phyloP scores from a whole-genome alignment of 2,113 vertebrate species.

The Halcyon malimbica region DNA sequence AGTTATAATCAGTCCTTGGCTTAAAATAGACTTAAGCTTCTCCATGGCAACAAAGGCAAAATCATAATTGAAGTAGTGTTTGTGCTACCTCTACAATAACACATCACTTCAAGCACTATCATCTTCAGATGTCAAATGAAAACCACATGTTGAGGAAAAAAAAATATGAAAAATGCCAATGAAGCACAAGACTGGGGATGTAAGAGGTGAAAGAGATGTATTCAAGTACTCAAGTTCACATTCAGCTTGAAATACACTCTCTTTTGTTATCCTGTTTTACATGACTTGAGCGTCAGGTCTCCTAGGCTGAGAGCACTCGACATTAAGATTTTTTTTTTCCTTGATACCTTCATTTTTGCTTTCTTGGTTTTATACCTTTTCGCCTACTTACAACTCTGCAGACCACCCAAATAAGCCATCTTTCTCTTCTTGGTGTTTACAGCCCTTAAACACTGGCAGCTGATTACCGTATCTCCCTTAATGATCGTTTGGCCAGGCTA shows the following conservation, averaged over 20 bases:
- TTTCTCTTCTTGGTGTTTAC: constrained; percentile 58
- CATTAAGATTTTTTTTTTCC: not conserved
- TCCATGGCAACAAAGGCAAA: constrained; percentile 59
- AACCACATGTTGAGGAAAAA: constrained; percentile 39
- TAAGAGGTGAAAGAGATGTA: constrained; percentile 20
- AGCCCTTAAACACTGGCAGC: constrained; percentile 52
- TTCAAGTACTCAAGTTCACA: constrained; percentile 8
- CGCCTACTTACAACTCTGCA: not conserved
- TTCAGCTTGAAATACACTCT: not conserved
- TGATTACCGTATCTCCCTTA: constrained; percentile 60
- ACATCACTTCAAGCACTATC: constrained; percentile 24
- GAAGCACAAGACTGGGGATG: constrained; percentile 17
- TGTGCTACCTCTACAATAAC: constrained; percentile 39
- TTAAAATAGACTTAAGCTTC: constrained; percentile 50
- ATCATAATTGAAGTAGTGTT: constrained; percentile 30
- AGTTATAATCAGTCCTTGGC: not conserved
- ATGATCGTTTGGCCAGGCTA: constrained; percentile 58
- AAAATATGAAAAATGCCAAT: constrained; percentile 48
- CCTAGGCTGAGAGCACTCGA: not conserved
- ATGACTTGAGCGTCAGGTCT: not conserved
- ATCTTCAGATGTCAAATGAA: constrained; percentile 36
- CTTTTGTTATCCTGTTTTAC: constrained; percentile 1
- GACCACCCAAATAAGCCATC: constrained; percentile 58
- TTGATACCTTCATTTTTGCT: not conserved
- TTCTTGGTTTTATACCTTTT: constrained; percentile 26